Base-by-base conservation (phyloP, 2,888 invertebrate genomes). In the Cantharis flavilabris region DNA sequence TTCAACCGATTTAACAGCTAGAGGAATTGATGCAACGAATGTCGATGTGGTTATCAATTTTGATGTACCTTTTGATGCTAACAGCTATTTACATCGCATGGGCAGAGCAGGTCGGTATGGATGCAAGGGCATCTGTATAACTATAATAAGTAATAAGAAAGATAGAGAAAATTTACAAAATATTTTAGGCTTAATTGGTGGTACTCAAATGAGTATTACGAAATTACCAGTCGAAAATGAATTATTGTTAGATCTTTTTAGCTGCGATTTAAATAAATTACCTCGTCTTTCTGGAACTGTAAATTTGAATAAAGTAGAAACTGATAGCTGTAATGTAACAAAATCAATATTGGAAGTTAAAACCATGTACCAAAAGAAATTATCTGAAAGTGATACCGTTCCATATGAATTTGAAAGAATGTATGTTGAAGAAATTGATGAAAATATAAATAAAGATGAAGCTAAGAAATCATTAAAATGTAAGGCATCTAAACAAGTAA, bases 41-140 rank as follows among this genome's bases (percentile, higher is more conserved):
- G 94, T 98, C 10, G 96, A 99, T 90, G 88, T 99, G 77, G 95
- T 99, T 0, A 91, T 99, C 9, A 98, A 99, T 88, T 92, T 98
- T 85, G 98, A 98, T 86, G 89, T 96, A 30, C 97, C 99, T 0
- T 85, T 85, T 80, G 94, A 95, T 84, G 90, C 92, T 82, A 93
- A 94, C 80, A 97, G 96, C 16, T 98, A 98, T 90, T 91, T 98
- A 80, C 99, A 99, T 89, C 91, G 99, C 85, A 97, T 98, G 86
- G 99, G 99, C 0, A 91, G 99, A 83, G 97, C 98, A 65, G 99
- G 99, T 0, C 91, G 99, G 79, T 99, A 94, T 90, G 99, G 98
- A 0, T 93, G 95, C 1, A 92, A 92, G 86, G 98, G 97, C 72
- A 91, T 92, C 75, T 94, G 96, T 26, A 91, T 98, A 13, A 94